Evolutionary conservation across 2,888 invertebrate species (phyloP).

Genomic region (Dendrolimus pini): DNA sequence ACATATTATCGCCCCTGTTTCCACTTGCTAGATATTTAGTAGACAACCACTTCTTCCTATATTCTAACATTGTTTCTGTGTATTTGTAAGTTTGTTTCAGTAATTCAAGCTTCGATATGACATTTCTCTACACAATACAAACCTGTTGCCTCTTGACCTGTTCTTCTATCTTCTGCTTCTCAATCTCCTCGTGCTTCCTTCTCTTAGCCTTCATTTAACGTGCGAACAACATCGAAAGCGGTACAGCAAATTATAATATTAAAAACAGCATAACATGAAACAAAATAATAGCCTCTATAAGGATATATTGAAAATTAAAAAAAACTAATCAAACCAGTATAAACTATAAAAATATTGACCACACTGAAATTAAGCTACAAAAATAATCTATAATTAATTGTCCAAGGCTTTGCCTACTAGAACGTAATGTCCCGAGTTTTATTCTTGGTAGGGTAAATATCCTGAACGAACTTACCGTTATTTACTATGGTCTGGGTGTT

Average conservation of each 20-base stretch:
- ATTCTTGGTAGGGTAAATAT: too few species aligned
- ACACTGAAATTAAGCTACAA: neutral
- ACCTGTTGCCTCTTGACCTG: constrained; percentile 92
- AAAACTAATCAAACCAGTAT: neutral
- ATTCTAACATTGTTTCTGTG: too few species aligned
- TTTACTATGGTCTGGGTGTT: too few species aligned
- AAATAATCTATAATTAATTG: neutral
- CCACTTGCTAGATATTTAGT: too few species aligned
- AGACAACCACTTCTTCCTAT: too few species aligned
- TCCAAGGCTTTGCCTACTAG: too few species aligned
- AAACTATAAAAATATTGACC: neutral
- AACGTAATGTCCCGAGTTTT: too few species aligned
- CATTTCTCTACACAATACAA: constrained; percentile 22
- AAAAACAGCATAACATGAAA: constrained; percentile 62
- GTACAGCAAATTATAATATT: constrained; percentile 63
- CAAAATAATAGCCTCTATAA: constrained; percentile 29
- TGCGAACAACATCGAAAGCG: constrained; percentile 74
- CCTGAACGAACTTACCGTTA: too few species aligned
- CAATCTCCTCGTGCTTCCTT: constrained; percentile 90
- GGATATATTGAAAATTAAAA: neutral
- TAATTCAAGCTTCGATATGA: too few species aligned
- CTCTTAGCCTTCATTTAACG: constrained; percentile 83
- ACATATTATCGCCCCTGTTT: too few species aligned
- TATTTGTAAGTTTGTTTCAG: too few species aligned
- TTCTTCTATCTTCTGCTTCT: constrained; percentile 89